A percentile compares a stretch with the other conserved stretches of the same genome.
Evolutionary conservation across 2,888 invertebrate species (phyloP).

Genomic region (Cyaniris semiargus): DNA sequence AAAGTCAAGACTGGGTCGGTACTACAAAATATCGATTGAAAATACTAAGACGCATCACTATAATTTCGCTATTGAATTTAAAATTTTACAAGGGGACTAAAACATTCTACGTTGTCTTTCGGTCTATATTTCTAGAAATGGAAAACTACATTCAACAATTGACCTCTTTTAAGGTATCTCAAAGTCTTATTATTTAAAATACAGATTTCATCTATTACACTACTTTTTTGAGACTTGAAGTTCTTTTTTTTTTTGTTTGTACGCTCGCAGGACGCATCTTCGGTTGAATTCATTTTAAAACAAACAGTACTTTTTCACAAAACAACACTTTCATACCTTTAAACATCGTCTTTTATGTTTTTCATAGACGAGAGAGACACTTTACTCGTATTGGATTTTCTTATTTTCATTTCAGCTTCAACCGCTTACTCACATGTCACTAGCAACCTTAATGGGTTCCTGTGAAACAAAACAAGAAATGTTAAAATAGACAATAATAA

Average conservation of each 20-base stretch:
- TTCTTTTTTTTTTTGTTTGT: not conserved
- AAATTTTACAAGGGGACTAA: not conserved
- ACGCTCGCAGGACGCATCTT: slow-evolving; percentile 3
- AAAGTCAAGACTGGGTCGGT: not conserved
- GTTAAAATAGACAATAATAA: too few species aligned
- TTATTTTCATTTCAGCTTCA: not conserved
- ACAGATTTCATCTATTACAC: not conserved
- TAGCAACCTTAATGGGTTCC: slow-evolving; percentile 9
- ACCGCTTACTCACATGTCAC: slow-evolving; percentile 15
- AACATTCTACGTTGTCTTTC: not conserved
- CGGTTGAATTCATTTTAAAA: not conserved
- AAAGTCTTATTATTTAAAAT: not conserved
- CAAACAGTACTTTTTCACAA: not conserved
- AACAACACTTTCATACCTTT: not conserved
- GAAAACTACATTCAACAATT: not conserved
- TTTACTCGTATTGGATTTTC: slow-evolving; percentile 1
- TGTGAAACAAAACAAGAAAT: not conserved
- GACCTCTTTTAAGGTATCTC: not conserved
- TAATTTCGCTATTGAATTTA: not conserved
- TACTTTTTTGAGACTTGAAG: not conserved
- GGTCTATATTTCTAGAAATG: not conserved
- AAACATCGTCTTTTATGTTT: not conserved
- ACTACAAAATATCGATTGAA: not conserved
- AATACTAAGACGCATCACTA: not conserved
- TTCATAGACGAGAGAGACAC: not conserved